A percentile compares a stretch with the other conserved stretches of the same genome.
Conservation (phyloP, 2,888 invertebrate species). For the Pollenia angustigena region DNA sequence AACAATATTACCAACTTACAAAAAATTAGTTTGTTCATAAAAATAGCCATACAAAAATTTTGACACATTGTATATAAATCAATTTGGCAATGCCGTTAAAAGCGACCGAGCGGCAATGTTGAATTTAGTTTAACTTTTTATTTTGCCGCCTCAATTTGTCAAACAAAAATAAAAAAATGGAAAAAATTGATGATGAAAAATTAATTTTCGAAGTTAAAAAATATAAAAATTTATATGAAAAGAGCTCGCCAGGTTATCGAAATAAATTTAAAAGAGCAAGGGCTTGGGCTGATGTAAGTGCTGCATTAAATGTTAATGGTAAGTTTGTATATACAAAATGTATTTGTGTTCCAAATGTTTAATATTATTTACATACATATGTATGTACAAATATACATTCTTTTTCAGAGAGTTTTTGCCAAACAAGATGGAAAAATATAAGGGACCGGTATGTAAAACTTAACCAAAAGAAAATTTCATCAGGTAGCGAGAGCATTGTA, state of each 20-base stretch:
- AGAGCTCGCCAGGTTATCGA: neutral
- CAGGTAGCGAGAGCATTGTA: slow-evolving; percentile 3
- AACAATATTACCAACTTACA: too few relatives aligned
- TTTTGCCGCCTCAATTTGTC: neutral
- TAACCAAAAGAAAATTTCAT: slow-evolving; percentile 18
- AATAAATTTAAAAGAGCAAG: neutral
- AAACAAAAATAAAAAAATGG: slow-evolving; percentile 9
- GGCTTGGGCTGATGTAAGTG: slow-evolving; percentile 9
- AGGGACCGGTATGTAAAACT: slow-evolving; percentile 22
- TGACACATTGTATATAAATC: too few relatives aligned
- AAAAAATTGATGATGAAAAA: slow-evolving; percentile 2
- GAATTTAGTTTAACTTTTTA: too few relatives aligned
- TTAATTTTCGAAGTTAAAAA: neutral
- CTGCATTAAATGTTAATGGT: slow-evolving; percentile 1
- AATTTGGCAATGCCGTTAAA: too few relatives aligned
- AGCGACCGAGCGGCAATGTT: too few relatives aligned
- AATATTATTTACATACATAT: neutral
- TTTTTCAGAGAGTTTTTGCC: neutral
- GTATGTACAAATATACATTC: neutral
- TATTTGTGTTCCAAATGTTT: too few relatives aligned
- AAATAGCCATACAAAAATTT: too few relatives aligned
- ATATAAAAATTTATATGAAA: neutral
- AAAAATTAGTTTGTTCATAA: too few relatives aligned
- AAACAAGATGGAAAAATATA: slow-evolving; percentile 24
- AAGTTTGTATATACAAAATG: neutral